Base-by-base conservation (phyloP, 2,888 invertebrate species). In the Trachelus troglodyta region DNA sequence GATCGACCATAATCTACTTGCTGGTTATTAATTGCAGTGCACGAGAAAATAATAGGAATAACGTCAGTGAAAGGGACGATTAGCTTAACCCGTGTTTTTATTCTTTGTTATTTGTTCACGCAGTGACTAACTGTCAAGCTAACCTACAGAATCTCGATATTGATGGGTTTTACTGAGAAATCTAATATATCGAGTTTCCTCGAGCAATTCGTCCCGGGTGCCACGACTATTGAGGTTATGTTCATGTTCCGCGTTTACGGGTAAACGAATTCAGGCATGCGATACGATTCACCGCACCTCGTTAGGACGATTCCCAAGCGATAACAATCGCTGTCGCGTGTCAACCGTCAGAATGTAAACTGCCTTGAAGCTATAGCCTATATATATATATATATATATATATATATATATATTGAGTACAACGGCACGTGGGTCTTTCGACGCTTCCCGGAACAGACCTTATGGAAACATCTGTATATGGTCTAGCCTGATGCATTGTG, bases 291-390 rank as follows among this genome's bases (percentile, higher is more conserved):
- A 71, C 30, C 31, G 71, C 71, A 31, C 30, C 71, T 71, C 71
- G 71, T 71, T 71, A 71, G 71, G 71, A 30, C 71, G 23, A 71
- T 71, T 33, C 71, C 71, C 71, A 33, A 33, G 33, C 71, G 71
- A 31, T 71, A 71, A 71, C 71, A 31, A 71, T 71, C 71, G 31
- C 15, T 33, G 71, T 71, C 71, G 71, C 71, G 71, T 71, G 71
- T 71, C 71, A 71, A n/a, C 71, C 31, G 31, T 71, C 30, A 15
- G 30, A 56, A 56, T 56, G 40, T 56, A 23, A 56, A 56, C 40
- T 56, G 40, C 40, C 40, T 56, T 56, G 40, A 56, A 56, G 40
- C 15, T 56, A 56, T 23, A 56, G 23, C 6, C 0, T 34, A 0
- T 34, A 9, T 34, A 34, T 9, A 34, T 34, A 34, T 40, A 40